Evolutionary conservation across 2,113 vertebrate species (phyloP).

Genomic region (Elanus axillaris): DNA sequence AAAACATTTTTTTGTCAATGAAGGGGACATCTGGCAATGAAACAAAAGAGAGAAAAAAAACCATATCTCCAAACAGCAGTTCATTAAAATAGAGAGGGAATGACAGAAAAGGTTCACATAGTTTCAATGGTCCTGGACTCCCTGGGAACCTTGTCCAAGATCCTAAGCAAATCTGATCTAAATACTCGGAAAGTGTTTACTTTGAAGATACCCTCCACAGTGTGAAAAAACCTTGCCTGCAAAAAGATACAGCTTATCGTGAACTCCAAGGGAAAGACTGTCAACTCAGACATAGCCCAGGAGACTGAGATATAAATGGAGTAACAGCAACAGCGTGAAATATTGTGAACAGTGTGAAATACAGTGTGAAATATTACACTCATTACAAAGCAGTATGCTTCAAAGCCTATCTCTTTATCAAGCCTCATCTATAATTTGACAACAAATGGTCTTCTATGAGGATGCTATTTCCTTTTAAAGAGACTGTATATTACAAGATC

Average conservation of each 20-base stretch:
- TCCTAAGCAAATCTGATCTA: neutral
- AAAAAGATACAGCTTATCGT: neutral
- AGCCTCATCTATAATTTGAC: neutral
- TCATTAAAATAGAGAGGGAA: neutral
- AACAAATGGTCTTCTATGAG: neutral
- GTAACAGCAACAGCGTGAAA: neutral
- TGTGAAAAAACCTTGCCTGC: neutral
- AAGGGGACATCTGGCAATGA: neutral
- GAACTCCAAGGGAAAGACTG: neutral
- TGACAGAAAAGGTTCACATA: neutral
- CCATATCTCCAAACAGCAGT: neutral
- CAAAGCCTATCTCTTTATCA: neutral
- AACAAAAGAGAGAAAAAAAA: neutral
- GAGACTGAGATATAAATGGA: constrained; percentile 33
- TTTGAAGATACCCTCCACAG: neutral
- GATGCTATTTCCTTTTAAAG: neutral
- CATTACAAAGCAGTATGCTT: neutral
- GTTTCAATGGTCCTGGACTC: neutral
- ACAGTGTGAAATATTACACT: constrained; percentile 47
- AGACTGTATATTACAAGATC: neutral
- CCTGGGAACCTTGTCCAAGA: neutral
- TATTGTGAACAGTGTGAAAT: constrained; percentile 13
- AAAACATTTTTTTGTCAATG: neutral
- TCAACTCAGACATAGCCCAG: neutral
- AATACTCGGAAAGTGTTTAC: neutral